These are phyloP conservation scores for Phalera bucephala DNA, from an alignment of 2,888 invertebrate genomes.

Conservation along the genomic window DNA sequence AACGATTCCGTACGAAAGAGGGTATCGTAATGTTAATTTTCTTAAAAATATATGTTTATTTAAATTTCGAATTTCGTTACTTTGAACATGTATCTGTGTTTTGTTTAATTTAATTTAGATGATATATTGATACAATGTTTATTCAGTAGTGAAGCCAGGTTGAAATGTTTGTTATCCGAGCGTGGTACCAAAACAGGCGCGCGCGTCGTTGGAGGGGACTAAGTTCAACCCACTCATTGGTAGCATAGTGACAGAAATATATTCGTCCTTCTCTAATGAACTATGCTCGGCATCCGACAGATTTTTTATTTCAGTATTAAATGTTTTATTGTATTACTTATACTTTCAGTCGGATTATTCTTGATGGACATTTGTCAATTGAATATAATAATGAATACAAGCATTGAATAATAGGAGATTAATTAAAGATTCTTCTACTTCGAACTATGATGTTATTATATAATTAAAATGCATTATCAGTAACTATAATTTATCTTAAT, in stretches of 20 bases:
- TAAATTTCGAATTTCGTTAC: neutral
- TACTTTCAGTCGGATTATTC: slow-evolving; percentile 27
- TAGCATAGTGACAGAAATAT: slow-evolving; percentile 52
- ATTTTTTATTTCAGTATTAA: slow-evolving; percentile 39
- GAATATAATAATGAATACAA: slow-evolving; percentile 2
- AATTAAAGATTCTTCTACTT: slow-evolving; percentile 1
- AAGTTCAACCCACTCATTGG: slow-evolving; percentile 68
- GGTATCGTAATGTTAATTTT: neutral
- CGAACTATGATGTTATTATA: too few species aligned
- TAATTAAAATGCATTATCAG: too few species aligned
- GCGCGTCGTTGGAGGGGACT: slow-evolving; percentile 64
- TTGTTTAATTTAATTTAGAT: slow-evolving; percentile 3
- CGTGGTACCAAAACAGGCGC: slow-evolving; percentile 66
- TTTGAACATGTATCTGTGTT: neutral
- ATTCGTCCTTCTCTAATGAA: slow-evolving; percentile 59
- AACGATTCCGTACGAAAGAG: neutral
- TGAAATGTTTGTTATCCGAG: slow-evolving; percentile 68
- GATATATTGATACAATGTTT: slow-evolving; percentile 16
- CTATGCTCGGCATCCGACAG: slow-evolving; percentile 37
- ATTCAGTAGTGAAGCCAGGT: slow-evolving; percentile 19
- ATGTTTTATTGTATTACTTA: slow-evolving; percentile 31
- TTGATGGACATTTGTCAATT: slow-evolving; percentile 18
- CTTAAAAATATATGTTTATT: too few species aligned
- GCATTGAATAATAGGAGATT: neutral
- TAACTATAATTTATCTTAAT: too few species aligned